phyloP scores from a whole-genome alignment of 53 echinoderm and acorn worm species.

The Zoroaster sp. region DNA sequence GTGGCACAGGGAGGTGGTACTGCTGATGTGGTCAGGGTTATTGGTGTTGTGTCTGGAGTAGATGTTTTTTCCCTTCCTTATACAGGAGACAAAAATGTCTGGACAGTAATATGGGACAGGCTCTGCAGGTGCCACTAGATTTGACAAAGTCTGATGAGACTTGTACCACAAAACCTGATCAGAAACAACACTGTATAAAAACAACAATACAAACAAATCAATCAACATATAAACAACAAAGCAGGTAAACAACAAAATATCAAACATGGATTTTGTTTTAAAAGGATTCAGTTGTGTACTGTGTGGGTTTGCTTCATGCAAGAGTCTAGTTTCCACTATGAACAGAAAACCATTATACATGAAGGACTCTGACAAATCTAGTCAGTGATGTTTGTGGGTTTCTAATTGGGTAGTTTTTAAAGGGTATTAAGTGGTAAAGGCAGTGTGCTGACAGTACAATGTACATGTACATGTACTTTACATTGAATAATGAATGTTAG shows the following conservation, averaged over 20 bases:
- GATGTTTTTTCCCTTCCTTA: not conserved
- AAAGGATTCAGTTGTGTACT: no score
- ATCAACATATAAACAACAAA: no score
- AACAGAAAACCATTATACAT: not conserved
- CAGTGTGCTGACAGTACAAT: no score
- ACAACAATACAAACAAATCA: no score
- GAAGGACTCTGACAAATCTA: not conserved
- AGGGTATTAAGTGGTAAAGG: not conserved
- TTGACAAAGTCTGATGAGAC: not conserved
- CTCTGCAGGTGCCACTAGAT: not conserved
- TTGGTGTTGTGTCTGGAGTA: constrained; percentile 12
- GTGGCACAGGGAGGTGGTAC: not conserved
- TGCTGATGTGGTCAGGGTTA: not conserved
- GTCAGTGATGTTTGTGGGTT: not conserved
- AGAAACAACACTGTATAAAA: no score
- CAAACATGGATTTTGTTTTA: no score
- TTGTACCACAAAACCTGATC: not conserved
- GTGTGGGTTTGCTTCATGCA: no score
- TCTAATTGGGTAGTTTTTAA: not conserved
- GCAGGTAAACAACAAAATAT: no score
- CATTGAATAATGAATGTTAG: not conserved
- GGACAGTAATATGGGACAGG: not conserved
- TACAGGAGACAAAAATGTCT: not conserved
- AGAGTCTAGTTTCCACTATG: no score
- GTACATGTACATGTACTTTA: no score